Base-by-base conservation (phyloP, 2,888 invertebrate species). In the Drosophila falleni region DNA sequence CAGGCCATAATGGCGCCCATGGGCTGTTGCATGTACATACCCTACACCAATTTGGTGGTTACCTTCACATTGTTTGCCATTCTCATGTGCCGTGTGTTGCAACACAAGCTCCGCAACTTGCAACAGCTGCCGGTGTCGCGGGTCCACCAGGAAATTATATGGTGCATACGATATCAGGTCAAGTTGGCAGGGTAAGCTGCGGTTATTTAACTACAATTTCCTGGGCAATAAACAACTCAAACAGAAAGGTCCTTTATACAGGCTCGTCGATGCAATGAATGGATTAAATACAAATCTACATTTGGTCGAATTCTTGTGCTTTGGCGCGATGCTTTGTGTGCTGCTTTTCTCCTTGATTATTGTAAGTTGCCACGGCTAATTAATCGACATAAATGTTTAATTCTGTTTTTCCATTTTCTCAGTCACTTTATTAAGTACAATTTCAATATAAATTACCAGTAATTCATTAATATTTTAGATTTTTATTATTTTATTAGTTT, bases 1-100 rank as follows among this genome's bases (percentile, higher is more conserved):
- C 88, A 91, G 69, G 71, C 66, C 53, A 74, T 91, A 29, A 86
- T 90, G 69, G 80, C 90, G 11, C 89, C 90, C n/a, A 81, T 90
- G 74, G 90, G 91, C 37, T 91, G 90, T 54, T 90, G 86, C 73
- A 90, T 91, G 90, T 91, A 90, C 39, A 91, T 90, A 53, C 85
- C 91, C 3, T 90, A 89, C 31, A 75, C 87, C 3, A 90, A 84
- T 62, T 71, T 90, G 41, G 74, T 91, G 35, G 89, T 89, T 13
- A 78, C 90, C 8, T 81, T 86, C 54, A 90, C 90, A 2, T 70
- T 90, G 37, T 91, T 91, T 53, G 90, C 82, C 37, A 90, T 86
- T 13, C 72, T 88, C 5, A 88, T 89, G 87, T 87, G 87, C 15
- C 73, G 76, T 0, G 87, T 90, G 15, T 37, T 91, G 54, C 90